Base-by-base conservation (phyloP, 1,140 invertebrate species). In the Drosophila pectinifera region DNA sequence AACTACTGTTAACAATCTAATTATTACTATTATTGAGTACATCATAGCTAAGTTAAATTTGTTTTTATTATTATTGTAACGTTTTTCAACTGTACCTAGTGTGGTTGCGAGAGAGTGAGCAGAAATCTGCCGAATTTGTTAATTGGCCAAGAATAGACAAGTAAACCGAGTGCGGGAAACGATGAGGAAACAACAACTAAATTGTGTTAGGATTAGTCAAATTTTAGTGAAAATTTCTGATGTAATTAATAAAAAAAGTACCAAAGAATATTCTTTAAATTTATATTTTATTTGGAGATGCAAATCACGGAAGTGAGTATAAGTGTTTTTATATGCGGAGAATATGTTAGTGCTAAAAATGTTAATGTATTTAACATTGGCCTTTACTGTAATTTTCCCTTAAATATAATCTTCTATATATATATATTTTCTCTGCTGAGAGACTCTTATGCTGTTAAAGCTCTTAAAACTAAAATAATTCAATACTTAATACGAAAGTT, bases 201-300 rank as follows among this genome's bases (percentile, higher is more conserved):
- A 82, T 59, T 51, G 36, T 88, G 83, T 83, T 86, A 88, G 73
- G 80, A 57, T 56, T 89, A 88, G 84, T 49, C 80, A 67, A 88
- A 73, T 83, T 86, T 88, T 83, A 88, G 83, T 80, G 63, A 80
- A 80, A 89, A 75, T 84, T 86, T 83, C 75, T 42, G 64, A 80
- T 80, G 59, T 89, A 79, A 88, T 64, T 79, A 79, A 82, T 64
- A 88, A 83, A 89, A 86, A 85, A 84, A 83, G 76, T 89, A 89
- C 84, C 84, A 89, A 88, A 88, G 84, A 88, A 88, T 65, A 53
- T 1, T 1, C 3, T 11, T 34, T 51, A n/a, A 6, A 6, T 16
- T 8, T 38, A 6, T 11, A n/a, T 31, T 7, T 10, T 13, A 10
- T 14, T 13, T n/a, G 18, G 13, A 16, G 11, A 16, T 4, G 10